A percentile compares a stretch with the other conserved stretches of the same genome.
phyloP scores from a whole-genome alignment of 2,888 invertebrate genomes.

The Rhagophthalmus giganteus region DNA sequence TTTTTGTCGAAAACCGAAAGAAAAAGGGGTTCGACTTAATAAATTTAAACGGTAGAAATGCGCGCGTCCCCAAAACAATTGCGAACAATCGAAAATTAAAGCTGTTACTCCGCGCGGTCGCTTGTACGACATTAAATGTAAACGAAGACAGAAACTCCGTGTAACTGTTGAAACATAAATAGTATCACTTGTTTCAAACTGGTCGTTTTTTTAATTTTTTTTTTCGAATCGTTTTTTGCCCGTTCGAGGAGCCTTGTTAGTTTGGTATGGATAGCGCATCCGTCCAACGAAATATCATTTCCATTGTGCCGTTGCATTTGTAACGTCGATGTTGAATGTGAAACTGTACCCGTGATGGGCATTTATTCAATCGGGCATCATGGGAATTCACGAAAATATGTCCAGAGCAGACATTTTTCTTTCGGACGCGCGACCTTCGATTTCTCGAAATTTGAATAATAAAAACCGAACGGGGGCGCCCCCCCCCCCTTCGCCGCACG shows the following conservation, averaged over 20 bases:
- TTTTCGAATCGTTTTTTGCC: conserved; percentile 21
- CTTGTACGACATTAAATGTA: conserved; percentile 3
- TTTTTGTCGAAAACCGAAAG: too few species aligned
- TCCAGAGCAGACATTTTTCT: conserved; percentile 12
- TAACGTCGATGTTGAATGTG: not conserved
- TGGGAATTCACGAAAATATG: conserved; percentile 16
- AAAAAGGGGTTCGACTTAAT: too few species aligned
- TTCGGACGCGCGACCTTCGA: too few species aligned
- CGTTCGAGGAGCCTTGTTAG: conserved; percentile 20
- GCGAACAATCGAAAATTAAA: too few species aligned
- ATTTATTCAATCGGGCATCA: conserved; percentile 10
- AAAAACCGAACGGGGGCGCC: too few species aligned
- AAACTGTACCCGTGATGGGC: conserved; percentile 9
- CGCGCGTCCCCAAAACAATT: too few species aligned
- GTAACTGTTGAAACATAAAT: conserved; percentile 35
- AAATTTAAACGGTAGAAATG: too few species aligned
- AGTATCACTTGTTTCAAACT: conserved; percentile 36
- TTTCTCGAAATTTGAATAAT: too few species aligned
- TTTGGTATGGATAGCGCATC: conserved; percentile 16
- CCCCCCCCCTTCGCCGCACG: too few species aligned
- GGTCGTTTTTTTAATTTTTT: conserved; percentile 31
- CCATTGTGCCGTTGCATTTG: not conserved
- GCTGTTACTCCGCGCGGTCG: too few species aligned
- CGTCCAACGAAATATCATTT: conserved; percentile 7
- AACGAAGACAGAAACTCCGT: conserved; percentile 22